A percentile compares a stretch with the other conserved stretches of the same genome.
Conservation (phyloP, 2,888 invertebrate genomes). For the Pasiphila rectangulata region DNA sequence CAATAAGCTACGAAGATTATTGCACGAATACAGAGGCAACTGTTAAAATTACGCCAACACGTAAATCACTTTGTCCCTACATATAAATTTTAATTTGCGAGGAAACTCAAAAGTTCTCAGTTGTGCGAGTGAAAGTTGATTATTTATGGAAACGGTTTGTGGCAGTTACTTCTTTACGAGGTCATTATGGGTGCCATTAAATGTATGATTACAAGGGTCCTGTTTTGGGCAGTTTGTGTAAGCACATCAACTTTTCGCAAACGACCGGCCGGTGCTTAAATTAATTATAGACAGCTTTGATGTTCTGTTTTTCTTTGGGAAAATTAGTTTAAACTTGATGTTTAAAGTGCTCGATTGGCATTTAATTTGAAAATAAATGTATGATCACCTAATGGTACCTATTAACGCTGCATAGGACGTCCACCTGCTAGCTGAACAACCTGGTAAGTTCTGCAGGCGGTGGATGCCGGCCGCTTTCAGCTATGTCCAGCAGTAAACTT, state of each 20-base stretch:
- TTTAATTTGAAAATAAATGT: too few relatives aligned
- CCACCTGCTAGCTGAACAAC: too few relatives aligned
- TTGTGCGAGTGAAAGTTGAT: constrained; percentile 52
- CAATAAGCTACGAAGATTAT: too few relatives aligned
- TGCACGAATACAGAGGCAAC: too few relatives aligned
- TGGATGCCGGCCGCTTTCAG: too few relatives aligned
- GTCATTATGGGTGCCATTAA: constrained; percentile 75
- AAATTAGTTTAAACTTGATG: too few relatives aligned
- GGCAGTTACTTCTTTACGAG: constrained; percentile 73
- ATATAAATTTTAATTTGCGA: constrained; percentile 41
- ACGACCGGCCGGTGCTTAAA: constrained; percentile 65
- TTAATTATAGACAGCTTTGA: constrained; percentile 50
- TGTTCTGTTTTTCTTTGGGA: constrained; percentile 29
- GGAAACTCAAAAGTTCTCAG: constrained; percentile 46
- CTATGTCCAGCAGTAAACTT: too few relatives aligned
- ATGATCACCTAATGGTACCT: too few relatives aligned
- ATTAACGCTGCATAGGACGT: too few relatives aligned
- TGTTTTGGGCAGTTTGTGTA: constrained; percentile 71
- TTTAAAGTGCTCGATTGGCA: too few relatives aligned
- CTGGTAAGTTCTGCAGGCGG: too few relatives aligned
- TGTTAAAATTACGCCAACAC: constrained; percentile 14
- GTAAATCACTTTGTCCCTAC: constrained; percentile 27
- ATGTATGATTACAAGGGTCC: constrained; percentile 69
- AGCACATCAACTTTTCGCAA: constrained; percentile 73
- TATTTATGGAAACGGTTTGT: constrained; percentile 67